Evolutionary conservation across 1,140 invertebrate species (phyloP).

Genomic region (Leptinotarsa defecta): DNA sequence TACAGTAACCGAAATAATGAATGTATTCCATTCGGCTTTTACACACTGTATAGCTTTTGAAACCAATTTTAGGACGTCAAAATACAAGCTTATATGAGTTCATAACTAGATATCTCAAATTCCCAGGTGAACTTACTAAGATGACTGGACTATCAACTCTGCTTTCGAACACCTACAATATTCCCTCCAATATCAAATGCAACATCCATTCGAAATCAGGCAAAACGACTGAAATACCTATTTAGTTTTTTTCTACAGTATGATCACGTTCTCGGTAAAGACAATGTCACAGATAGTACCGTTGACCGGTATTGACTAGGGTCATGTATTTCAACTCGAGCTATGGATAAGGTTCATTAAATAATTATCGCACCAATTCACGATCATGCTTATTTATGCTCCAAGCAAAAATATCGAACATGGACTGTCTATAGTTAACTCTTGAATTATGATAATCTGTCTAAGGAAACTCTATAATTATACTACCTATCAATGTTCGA

Average conservation of each 20-base stretch:
- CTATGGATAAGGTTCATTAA: constrained; percentile 6
- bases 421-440: not conserved
- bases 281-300: constrained; percentile 5
- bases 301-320: not conserved
- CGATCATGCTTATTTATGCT: not conserved
- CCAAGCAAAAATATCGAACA: not conserved
- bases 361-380: constrained; percentile 6
- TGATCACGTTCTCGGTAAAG: not conserved
- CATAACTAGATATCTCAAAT: no score
- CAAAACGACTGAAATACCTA: constrained; percentile 8
- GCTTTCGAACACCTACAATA: no score
- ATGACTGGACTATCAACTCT: no score
- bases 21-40: no score
- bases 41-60: no score
- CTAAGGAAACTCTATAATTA: no score
- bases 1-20: no score
- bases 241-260: not conserved
- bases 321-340: not conserved
- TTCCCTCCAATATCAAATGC: not conserved
- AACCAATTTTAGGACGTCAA: no score
- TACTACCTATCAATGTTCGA: no score
- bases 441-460: not conserved
- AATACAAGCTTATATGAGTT: no score
- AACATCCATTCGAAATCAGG: not conserved
- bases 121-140: no score